Evolutionary conservation across 2,888 invertebrate species (phyloP).

Genomic region (Phyllotreta cruciferae): DNA sequence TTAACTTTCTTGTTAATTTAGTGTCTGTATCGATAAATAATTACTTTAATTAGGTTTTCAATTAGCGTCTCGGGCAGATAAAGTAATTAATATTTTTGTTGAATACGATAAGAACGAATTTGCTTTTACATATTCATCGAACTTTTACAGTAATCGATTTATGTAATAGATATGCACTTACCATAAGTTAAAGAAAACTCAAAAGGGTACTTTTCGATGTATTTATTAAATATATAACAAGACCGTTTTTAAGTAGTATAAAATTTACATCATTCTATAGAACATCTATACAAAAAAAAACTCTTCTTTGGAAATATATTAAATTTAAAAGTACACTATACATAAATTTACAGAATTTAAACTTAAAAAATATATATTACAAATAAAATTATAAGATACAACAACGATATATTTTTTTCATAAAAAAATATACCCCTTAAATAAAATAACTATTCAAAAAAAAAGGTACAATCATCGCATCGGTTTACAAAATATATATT

Average conservation of each 20-base stretch:
- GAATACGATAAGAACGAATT: no score
- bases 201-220: conserved; percentile 39
- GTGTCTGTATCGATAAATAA: no score
- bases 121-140: no score
- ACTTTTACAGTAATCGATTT: no score
- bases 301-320: conserved; percentile 60
- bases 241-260: conserved; percentile 58
- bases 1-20: no score
- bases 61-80: no score
- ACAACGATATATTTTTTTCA: conserved; percentile 56
- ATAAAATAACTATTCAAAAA: conserved; percentile 46
- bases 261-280: conserved; percentile 56
- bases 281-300: conserved; percentile 51
- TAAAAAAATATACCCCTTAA: conserved; percentile 56
- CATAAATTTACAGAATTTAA: conserved; percentile 55
- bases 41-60: no score
- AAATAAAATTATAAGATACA: conserved; percentile 58
- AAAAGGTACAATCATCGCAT: conserved; percentile 57
- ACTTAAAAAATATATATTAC: conserved; percentile 53
- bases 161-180: not conserved
- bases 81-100: no score
- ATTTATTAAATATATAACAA: conserved; percentile 60
- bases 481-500: conserved; percentile 52
- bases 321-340: conserved; percentile 57
- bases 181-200: not conserved